Base-by-base conservation (phyloP, 2,888 invertebrate species). In the Spodoptera exigua region DNA sequence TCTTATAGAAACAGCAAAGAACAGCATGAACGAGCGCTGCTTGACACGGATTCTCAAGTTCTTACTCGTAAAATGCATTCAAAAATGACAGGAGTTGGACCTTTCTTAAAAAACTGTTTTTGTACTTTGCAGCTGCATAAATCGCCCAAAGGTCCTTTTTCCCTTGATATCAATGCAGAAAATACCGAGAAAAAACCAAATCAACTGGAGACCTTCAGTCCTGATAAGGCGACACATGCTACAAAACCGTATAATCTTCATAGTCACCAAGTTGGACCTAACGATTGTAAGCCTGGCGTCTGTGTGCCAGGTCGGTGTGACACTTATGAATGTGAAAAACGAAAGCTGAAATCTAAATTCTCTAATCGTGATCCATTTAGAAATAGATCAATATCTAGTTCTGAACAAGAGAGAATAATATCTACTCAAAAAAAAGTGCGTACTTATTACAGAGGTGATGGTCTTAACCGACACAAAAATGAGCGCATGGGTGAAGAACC, bases 81-180 rank as follows among this genome's bases (percentile, higher is more conserved):
- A 16, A 63, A 55, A 12, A 66, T 36, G 62, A 68, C 76, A 32
- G 76, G 61, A n/a, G 71, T 67, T 9, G 69, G 65, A 14, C 75
- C 79, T 12, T 75, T 76, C 46, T 70, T 84, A 27, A 80, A 81
- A 55, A 72, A 81, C 46, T 86, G 86, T 71, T 84, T 83, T 59
- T 86, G 86, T 60, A 83, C 80, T 3, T 62, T 83, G 51, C 80
- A 84, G 68, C 68, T 84, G 37, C 70, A 76, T 47, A 60, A 21
- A 27, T 55, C 49, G 9, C 27, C 27, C 27, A 5, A 27, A 47
- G 56, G 3, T 12, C 54, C 39, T 14, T 59, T 55, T 45, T 44
- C 49, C 16, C 9, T 45, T 43, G n/a, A 46, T 46, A 52, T 61
- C 16, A 72, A 57, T 67, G 17, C 51, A 17, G 45, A 47, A 34